A percentile compares a stretch with the other conserved stretches of the same genome.
phyloP scores from a whole-genome alignment of 2,888 invertebrate species.

The Pseudanteris insignis region DNA sequence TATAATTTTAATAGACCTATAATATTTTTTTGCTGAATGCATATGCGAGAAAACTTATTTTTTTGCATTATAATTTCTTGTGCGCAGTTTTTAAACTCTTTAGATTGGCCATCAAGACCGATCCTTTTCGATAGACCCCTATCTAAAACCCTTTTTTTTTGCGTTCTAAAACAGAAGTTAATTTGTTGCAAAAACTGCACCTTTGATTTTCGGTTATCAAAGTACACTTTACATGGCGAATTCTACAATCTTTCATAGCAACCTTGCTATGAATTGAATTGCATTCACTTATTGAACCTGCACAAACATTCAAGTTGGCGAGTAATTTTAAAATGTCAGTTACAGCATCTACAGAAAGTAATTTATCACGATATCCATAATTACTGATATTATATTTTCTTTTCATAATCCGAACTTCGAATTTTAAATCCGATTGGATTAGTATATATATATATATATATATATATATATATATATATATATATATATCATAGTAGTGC shows the following conservation, averaged over 20 bases:
- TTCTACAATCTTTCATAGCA: constrained; percentile 9
- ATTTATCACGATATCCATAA: constrained; percentile 4
- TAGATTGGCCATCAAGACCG: constrained; percentile 8
- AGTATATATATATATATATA: too few relatives aligned
- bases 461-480: too few relatives aligned
- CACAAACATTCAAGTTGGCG: constrained; percentile 10
- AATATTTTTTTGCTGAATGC: constrained; percentile 6
- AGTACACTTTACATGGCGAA: constrained; percentile 9
- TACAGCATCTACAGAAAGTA: constrained; percentile 9
- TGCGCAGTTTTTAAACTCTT: constrained; percentile 4
- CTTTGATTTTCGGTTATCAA: constrained; percentile 7
- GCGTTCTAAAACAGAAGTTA: constrained; percentile 5
- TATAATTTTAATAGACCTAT: constrained; percentile 5
- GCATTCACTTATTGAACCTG: constrained; percentile 6
- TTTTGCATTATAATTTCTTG: constrained; percentile 10
- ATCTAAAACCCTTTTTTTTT: constrained; percentile 11
- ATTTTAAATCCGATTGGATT: constrained; percentile 5
- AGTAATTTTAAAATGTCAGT: constrained; percentile 6
- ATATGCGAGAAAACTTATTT: constrained; percentile 1
- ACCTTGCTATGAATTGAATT: background rate
- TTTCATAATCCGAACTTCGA: constrained; percentile 9
- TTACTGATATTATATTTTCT: background rate
- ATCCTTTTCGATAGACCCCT: constrained; percentile 9
- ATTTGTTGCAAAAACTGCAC: constrained; percentile 9
- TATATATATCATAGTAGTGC: too few relatives aligned